Evolutionary conservation across 30 jellyfish, hydroid and myxozoan genomes (phyloP).

Genomic region (Aurelia sp.): DNA sequence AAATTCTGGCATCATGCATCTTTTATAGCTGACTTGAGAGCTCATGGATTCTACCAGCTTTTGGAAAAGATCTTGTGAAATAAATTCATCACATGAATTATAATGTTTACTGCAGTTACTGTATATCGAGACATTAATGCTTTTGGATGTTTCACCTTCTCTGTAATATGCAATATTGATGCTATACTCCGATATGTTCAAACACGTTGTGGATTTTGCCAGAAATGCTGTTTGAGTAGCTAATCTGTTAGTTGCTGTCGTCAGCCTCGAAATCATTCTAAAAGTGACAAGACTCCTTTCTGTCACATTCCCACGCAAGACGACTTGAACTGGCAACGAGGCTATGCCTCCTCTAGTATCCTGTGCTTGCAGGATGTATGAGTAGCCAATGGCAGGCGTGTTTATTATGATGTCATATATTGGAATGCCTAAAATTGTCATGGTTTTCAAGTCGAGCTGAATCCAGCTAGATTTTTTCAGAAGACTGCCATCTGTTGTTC

Average conservation of each 20-base stretch:
- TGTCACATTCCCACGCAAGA: slow-evolving; percentile 13
- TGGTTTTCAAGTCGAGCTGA: slow-evolving; percentile 61
- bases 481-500: slow-evolving; percentile 21
- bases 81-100: slow-evolving; percentile 16
- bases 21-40: background rate
- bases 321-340: slow-evolving; percentile 19
- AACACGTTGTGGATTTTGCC: slow-evolving; percentile 21
- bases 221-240: slow-evolving; percentile 31
- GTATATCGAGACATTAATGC: slow-evolving; percentile 33
- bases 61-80: background rate
- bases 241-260: background rate
- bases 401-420: slow-evolving; percentile 42
- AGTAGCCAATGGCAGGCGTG: slow-evolving; percentile 67
- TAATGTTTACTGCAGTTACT: slow-evolving; percentile 16
- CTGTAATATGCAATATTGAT: slow-evolving; percentile 28
- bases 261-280: background rate
- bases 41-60: background rate
- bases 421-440: slow-evolving; percentile 74
- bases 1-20: slow-evolving; percentile 42
- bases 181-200: slow-evolving; percentile 20
- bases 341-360: slow-evolving; percentile 42
- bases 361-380: slow-evolving; percentile 42
- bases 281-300: slow-evolving; percentile 42
- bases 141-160: background rate
- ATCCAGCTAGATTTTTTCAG: slow-evolving; percentile 73